Percentiles rank a stretch among this genome's conserved stretches.
Conservation (phyloP, 1,140 invertebrate genomes). For the Ostrea edulis region DNA sequence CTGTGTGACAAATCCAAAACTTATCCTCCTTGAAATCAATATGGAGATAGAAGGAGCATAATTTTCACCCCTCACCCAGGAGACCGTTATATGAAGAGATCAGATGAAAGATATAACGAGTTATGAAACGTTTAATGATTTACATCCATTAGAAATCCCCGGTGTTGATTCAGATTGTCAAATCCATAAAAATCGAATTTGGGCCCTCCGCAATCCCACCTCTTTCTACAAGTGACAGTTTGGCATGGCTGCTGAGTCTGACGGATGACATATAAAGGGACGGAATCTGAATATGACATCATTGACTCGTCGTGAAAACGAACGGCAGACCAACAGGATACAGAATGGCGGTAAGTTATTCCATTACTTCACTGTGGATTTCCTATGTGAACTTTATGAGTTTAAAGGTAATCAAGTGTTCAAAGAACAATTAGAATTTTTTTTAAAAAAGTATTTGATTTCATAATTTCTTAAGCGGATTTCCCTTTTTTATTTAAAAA, state of each 20-base stretch:
- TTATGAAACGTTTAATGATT: constrained; percentile 39
- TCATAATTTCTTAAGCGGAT: neutral
- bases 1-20: neutral
- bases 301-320: neutral
- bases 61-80: constrained; percentile 4
- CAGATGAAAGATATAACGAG: neutral
- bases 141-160: constrained; percentile 24
- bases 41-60: constrained; percentile 3
- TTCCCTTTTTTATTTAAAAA: neutral
- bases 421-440: neutral
- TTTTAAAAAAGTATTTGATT: neutral
- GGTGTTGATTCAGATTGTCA: constrained; percentile 23
- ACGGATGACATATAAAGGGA: constrained; percentile 4
- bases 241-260: neutral
- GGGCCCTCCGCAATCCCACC: neutral
- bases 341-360: constrained; percentile 9
- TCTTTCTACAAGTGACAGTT: constrained; percentile 15
- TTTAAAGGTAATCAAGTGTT: neutral
- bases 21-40: constrained; percentile 11
- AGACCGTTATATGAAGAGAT: constrained; percentile 1
- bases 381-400: neutral
- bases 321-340: neutral
- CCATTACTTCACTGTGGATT: neutral
- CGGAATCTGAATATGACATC: constrained; percentile 25
- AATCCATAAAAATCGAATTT: constrained; percentile 36